Conservation (phyloP, 2,797 vertebrate genomes). For the Leptatherina wallacei region DNA sequence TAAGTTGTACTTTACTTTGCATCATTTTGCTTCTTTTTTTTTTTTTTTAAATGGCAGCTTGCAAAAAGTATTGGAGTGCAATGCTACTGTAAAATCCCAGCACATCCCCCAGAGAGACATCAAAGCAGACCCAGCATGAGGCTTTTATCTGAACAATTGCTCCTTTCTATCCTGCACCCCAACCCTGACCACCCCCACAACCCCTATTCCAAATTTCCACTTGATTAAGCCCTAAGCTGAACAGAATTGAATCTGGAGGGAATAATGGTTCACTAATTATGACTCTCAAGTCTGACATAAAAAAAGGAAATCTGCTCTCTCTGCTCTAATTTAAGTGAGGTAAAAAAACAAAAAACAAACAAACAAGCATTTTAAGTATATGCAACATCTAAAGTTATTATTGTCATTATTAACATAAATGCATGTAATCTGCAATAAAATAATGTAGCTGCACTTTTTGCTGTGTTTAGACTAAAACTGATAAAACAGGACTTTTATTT, state of each 20-base stretch:
- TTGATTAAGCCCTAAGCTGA: conserved; percentile 85
- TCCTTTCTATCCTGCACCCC: conserved; percentile 80
- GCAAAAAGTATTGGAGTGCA: conserved; percentile 51
- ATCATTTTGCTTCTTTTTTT: conserved; percentile 16
- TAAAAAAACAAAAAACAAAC: neutral
- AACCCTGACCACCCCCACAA: conserved; percentile 67
- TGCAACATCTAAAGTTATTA: neutral
- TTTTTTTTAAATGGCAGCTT: conserved; percentile 6
- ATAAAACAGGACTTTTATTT: conserved; percentile 1
- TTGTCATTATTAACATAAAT: neutral
- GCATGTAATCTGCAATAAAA: neutral
- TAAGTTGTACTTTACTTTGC: neutral
- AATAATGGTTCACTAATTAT: conserved; percentile 80
- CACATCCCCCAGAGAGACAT: conserved; percentile 74
- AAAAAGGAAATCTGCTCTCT: conserved; percentile 53
- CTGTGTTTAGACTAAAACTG: neutral
- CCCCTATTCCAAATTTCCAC: conserved; percentile 82
- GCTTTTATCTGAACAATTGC: conserved; percentile 85
- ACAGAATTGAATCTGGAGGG: conserved; percentile 80
- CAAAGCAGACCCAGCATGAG: conserved; percentile 83
- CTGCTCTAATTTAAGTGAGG: conserved; percentile 28
- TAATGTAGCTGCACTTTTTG: neutral
- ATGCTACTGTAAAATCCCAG: conserved; percentile 77
- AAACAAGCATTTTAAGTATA: neutral
- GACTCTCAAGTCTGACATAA: conserved; percentile 63